These are phyloP conservation scores for Semicossyphus pulcher DNA, from an alignment of 2,113 vertebrate species.

Conservation along the genomic window DNA sequence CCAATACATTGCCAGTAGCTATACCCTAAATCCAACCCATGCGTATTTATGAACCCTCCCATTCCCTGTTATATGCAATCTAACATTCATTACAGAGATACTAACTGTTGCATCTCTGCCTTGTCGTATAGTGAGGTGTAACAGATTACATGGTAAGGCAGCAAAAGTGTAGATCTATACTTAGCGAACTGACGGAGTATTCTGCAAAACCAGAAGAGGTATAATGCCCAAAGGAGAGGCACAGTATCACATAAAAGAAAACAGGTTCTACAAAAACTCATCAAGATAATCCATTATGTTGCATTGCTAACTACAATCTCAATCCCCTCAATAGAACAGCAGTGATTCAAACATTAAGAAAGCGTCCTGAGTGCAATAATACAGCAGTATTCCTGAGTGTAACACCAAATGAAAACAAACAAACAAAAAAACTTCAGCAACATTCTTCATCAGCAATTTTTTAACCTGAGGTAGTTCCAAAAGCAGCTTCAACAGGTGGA, in stretches of 20 bases:
- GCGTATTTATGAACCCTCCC: conserved; percentile 37
- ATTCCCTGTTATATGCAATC: conserved; percentile 56
- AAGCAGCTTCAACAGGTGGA: conserved; percentile 76
- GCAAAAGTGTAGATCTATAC: conserved; percentile 57
- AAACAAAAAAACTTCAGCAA: conserved; percentile 55
- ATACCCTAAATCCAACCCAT: conserved; percentile 56
- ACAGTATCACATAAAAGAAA: conserved; percentile 30
- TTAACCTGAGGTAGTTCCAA: conserved; percentile 85
- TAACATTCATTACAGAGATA: conserved; percentile 78
- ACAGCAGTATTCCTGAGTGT: conserved; percentile 80
- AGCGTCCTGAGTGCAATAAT: conserved; percentile 80
- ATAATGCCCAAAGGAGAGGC: conserved; percentile 33
- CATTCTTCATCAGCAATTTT: conserved; percentile 74
- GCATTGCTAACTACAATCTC: conserved; percentile 44
- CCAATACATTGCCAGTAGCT: conserved; percentile 65
- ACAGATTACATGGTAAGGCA: conserved; percentile 74
- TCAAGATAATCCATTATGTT: conserved; percentile 41
- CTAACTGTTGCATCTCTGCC: conserved; percentile 57
- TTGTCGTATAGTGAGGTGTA: conserved; percentile 68
- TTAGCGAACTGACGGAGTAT: conserved; percentile 42
- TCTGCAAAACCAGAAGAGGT: conserved; percentile 24
- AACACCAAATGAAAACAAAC: conserved; percentile 66
- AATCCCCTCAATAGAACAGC: conserved; percentile 52
- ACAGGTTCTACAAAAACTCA: conserved; percentile 8
- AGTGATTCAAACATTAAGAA: conserved; percentile 65